Percentiles rank a stretch among this genome's conserved stretches.
phyloP scores from a whole-genome alignment of 1,140 invertebrate genomes.

The Gryon sp. region DNA sequence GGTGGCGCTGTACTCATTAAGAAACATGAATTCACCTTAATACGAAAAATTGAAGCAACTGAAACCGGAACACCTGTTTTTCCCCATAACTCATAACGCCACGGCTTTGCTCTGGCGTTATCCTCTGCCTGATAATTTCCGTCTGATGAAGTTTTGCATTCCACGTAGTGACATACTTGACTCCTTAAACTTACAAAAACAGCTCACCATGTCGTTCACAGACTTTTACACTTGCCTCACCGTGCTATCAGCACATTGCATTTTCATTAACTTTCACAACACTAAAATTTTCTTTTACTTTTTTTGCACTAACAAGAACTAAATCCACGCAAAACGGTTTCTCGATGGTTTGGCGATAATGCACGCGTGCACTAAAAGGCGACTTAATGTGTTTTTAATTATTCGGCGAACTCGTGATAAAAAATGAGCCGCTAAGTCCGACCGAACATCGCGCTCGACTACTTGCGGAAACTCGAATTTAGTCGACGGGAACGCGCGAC shows the following conservation, averaged over 20 bases:
- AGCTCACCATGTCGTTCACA: slow-evolving; percentile 70
- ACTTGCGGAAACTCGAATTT: neutral
- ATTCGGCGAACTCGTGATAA: slow-evolving; percentile 14
- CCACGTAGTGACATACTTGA: neutral
- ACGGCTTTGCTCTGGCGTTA: slow-evolving; percentile 18
- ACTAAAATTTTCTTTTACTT: no score
- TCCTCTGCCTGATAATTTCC: slow-evolving; percentile 1
- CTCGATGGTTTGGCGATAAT: neutral
- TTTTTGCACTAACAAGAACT: neutral
- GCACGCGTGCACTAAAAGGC: neutral
- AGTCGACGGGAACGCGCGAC: slow-evolving; percentile 53
- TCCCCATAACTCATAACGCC: slow-evolving; percentile 45
- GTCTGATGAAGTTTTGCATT: neutral
- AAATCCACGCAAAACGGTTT: neutral
- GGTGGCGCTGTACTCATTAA: neutral
- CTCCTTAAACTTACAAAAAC: slow-evolving; percentile 8
- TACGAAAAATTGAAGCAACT: slow-evolving; percentile 49
- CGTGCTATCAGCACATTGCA: slow-evolving; percentile 42
- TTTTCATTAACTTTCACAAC: slow-evolving; percentile 30
- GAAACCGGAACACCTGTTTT: slow-evolving; percentile 40
- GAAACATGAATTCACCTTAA: slow-evolving; percentile 32
- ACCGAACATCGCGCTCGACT: slow-evolving; percentile 39
- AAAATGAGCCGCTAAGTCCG: slow-evolving; percentile 19
- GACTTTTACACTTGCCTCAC: slow-evolving; percentile 65
- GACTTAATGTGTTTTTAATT: slow-evolving; percentile 39